Base-by-base conservation (phyloP, 2,888 invertebrate genomes). In the Lycocerus yunnanus region DNA sequence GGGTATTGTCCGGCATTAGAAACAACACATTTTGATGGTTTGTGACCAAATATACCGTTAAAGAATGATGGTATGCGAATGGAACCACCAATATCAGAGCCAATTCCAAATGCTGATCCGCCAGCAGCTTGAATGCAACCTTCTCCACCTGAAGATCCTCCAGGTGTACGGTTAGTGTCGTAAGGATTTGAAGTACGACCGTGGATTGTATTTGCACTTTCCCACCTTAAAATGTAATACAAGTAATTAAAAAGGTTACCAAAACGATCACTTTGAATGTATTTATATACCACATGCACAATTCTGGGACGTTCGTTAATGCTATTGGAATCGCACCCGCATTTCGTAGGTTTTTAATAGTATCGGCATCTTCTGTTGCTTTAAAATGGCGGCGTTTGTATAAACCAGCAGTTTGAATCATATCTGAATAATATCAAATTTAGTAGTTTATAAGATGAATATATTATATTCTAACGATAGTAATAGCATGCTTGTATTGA, bases 51-150 rank as follows among this genome's bases (percentile, higher is more conserved):
- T 66, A 98, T 90, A 21, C 98, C 98, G 85, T 97, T 97, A 87
- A 97, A 98, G 86, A 93, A 96, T 8, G 94, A 90, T 0, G 98
- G 98, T 93, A 98, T 97, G 15, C 98, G 92, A 81, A 98, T 97
- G 13, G 97, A 97, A 14, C 98, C 98, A 1, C 97, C 98, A 78
- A 98, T 97, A 84, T 98, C 98, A 0, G 97, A 97, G 18, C 97
- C 97, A 72, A 98, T 89, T 16, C 97, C 97, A 82, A 97, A 92
- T 8, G 96, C 91, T 20, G 96, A 94, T n/a, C 93, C 96, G 18
- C 93, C 95, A 1, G 94, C 92, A 0, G 93, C 93, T 84, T 91
- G 91, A 9, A 91, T 87, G 78, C 92, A 92, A 14, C 94, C 96
- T 86, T 96, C 96, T 14, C 95, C 95, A 58, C 98, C 98, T 3